Conservation (phyloP, 1,140 invertebrate species). For the Cydia strobilella region DNA sequence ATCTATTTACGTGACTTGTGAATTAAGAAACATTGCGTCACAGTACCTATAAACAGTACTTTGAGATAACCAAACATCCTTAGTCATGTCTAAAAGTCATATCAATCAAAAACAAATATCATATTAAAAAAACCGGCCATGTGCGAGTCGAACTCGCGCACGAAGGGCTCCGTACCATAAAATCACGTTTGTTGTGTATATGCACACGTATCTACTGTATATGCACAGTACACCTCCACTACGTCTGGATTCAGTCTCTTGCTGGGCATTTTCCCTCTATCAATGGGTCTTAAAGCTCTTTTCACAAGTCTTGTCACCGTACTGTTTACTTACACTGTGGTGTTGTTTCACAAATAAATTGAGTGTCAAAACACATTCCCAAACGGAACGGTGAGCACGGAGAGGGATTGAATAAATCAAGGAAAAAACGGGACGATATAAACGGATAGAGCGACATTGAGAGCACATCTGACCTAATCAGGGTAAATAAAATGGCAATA, state of each 20-base stretch:
- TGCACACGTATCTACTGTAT: no score
- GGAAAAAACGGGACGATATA: constrained; percentile 31
- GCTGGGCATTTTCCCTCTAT: no score
- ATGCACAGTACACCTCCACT: no score
- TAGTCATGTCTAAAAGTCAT: not conserved
- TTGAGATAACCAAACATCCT: not conserved
- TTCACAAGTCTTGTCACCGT: not conserved
- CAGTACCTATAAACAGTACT: not conserved
- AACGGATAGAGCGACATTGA: constrained; percentile 14
- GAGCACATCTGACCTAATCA: constrained; percentile 14
- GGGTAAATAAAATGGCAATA: constrained; percentile 37
- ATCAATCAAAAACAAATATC: no score
- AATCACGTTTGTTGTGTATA: no score
- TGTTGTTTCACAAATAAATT: constrained; percentile 41
- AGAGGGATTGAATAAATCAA: constrained; percentile 41
- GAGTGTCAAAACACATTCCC: constrained; percentile 42
- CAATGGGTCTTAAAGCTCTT: no score
- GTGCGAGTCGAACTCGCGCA: no score
- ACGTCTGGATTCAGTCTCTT: no score
- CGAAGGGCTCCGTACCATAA: no score
- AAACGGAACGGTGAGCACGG: constrained; percentile 36
- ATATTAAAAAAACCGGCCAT: no score
- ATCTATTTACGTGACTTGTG: constrained; percentile 29
- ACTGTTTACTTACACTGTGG: not conserved
- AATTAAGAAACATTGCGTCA: constrained; percentile 19